Percentiles rank a stretch among this genome's conserved stretches.
phyloP scores from a whole-genome alignment of 1,140 invertebrate genomes.

The Drosophila albomicans region DNA sequence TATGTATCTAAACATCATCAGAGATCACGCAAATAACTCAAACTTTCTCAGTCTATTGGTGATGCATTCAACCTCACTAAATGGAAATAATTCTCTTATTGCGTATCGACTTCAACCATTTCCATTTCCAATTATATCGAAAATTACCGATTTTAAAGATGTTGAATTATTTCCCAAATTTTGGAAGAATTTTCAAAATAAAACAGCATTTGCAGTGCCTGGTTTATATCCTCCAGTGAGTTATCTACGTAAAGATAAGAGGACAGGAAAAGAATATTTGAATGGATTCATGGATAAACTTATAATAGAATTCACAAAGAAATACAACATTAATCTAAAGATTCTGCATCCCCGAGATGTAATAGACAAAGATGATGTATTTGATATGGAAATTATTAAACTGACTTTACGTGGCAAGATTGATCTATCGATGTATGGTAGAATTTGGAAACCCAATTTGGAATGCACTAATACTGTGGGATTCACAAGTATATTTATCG shows the following conservation, averaged over 20 bases:
- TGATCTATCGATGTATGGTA: constrained; percentile 5
- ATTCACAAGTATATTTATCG: background rate
- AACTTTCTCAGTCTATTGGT: constrained; percentile 8
- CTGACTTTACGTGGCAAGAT: background rate
- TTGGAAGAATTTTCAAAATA: constrained; percentile 9
- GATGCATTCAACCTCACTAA: background rate
- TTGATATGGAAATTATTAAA: background rate
- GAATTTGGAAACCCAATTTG: background rate
- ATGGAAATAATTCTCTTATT: background rate
- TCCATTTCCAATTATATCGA: background rate
- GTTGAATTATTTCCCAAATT: background rate
- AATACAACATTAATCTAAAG: constrained; percentile 1
- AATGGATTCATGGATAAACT: background rate
- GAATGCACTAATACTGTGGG: background rate
- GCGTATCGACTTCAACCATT: constrained; percentile 16
- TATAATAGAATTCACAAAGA: constrained; percentile 1
- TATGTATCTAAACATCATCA: background rate
- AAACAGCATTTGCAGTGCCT: constrained; percentile 3
- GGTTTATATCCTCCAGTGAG: background rate
- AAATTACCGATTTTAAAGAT: background rate
- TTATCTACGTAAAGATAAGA: background rate
- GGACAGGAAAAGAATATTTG: background rate
- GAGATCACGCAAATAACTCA: background rate
- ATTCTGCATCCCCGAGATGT: background rate
- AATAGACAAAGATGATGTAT: no score